Conservation (phyloP, 2,113 vertebrate genomes). For the Porphyrio hochstetteri region DNA sequence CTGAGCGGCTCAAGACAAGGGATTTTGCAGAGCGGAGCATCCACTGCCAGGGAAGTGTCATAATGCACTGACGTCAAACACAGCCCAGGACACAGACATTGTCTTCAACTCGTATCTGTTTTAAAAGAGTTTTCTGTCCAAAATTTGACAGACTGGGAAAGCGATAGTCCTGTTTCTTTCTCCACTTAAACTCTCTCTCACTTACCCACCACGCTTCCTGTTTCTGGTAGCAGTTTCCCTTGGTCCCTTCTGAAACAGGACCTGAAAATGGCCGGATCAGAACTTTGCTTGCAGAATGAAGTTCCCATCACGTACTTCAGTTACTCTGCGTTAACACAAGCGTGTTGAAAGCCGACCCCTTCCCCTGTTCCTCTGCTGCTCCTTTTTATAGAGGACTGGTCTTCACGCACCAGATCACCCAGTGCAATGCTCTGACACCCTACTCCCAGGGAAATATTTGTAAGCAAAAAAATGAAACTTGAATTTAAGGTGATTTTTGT, state of each 20-base stretch:
- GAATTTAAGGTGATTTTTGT: not conserved
- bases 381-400: not conserved
- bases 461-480: not conserved
- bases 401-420: not conserved
- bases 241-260: not conserved
- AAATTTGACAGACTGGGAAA: not conserved
- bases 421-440: not conserved
- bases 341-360: not conserved
- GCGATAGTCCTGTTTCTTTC: not conserved
- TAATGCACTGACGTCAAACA: not conserved
- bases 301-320: not conserved
- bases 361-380: not conserved
- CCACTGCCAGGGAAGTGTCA: constrained; percentile 12
- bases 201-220: not conserved
- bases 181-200: not conserved
- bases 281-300: not conserved
- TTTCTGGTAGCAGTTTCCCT: not conserved
- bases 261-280: not conserved
- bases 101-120: not conserved
- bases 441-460: not conserved
- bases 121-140: not conserved
- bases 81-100: not conserved
- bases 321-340: not conserved
- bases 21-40: not conserved
- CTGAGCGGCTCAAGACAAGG: not conserved